These are phyloP conservation scores for Ahaetulla prasina DNA, from an alignment of 2,113 vertebrate genomes.

Conservation along the genomic window DNA sequence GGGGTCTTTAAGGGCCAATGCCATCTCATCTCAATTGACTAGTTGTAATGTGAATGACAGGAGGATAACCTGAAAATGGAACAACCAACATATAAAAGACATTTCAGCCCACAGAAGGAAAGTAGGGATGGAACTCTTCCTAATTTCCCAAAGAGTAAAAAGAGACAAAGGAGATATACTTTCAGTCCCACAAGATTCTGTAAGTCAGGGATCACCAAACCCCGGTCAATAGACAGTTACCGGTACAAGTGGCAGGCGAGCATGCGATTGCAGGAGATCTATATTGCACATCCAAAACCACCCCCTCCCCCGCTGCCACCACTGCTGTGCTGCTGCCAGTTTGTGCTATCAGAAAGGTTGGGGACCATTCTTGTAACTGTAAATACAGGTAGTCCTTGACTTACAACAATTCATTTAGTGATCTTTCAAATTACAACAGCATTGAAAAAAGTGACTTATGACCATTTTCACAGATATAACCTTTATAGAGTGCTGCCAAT, in stretches of 20 bases:
- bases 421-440: too few species aligned
- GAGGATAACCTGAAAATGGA: not conserved
- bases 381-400: too few species aligned
- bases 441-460: too few species aligned
- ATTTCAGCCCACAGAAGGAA: not conserved
- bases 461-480: too few species aligned
- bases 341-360: too few species aligned
- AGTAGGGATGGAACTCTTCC: not conserved
- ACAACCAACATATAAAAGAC: not conserved
- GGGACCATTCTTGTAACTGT: too few species aligned
- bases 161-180: not conserved
- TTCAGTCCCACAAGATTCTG: not conserved
- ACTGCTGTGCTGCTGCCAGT: too few species aligned
- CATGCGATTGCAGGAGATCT: too few species aligned
- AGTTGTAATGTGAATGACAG: not conserved
- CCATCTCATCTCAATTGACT: not conserved
- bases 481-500: too few species aligned
- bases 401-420: too few species aligned
- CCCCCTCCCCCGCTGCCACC: fast-evolving
- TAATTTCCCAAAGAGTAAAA: not conserved
- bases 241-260: fast-evolving
- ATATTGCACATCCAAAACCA: too few species aligned
- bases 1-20: not conserved
- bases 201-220: not conserved
- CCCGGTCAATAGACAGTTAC: fast-evolving